These are phyloP conservation scores for Azemiops feae DNA, from an alignment of 2,113 vertebrate species.

Conservation along the genomic window DNA sequence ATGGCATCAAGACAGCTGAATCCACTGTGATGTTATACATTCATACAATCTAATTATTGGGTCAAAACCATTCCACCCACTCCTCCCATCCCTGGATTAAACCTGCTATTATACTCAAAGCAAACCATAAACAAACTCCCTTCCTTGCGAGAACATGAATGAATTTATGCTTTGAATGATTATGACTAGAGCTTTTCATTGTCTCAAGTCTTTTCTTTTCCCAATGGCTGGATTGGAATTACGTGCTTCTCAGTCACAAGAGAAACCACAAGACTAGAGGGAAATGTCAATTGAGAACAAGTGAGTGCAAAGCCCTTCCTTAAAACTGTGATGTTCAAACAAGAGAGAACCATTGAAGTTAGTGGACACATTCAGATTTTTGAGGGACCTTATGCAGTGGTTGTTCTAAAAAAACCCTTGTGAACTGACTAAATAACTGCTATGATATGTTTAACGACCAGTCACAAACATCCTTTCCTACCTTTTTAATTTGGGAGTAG, in stretches of 20 bases:
- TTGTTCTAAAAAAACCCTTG: background rate
- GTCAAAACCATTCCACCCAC: conserved; percentile 23
- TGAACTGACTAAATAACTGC: background rate
- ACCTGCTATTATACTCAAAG: conserved; percentile 13
- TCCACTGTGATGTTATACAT: conserved; percentile 25
- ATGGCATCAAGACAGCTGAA: conserved; percentile 49
- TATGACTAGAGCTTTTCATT: background rate
- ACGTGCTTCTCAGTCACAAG: background rate
- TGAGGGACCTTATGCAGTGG: background rate
- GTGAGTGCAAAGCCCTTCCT: background rate
- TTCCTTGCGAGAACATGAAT: background rate
- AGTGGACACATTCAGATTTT: background rate
- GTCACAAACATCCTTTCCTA: background rate
- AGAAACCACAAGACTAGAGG: background rate
- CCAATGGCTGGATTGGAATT: conserved; percentile 12
- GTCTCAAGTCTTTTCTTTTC: conserved; percentile 15
- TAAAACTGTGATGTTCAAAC: background rate
- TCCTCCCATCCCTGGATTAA: conserved; percentile 33
- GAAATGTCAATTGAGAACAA: background rate
- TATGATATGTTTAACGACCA: background rate
- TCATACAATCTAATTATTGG: conserved; percentile 36
- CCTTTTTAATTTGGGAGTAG: background rate
- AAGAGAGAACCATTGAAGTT: background rate
- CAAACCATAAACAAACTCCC: background rate
- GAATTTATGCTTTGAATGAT: background rate